Base-by-base conservation (phyloP, 2,888 invertebrate genomes). In the Onchidella celtica region DNA sequence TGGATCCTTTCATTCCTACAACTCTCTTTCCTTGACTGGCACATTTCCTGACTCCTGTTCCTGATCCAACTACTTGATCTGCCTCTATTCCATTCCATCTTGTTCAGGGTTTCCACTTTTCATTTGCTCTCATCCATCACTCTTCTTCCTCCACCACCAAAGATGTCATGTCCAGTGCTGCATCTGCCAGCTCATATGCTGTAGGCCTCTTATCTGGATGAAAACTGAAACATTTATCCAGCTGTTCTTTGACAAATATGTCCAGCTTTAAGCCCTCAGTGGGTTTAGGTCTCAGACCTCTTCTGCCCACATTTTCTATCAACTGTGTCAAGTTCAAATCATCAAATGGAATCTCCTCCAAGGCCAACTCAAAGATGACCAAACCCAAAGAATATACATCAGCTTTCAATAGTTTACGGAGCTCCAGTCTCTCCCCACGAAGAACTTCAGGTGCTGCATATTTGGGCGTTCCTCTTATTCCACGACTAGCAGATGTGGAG, bases 331-430 rank as follows among this genome's bases (percentile, higher is more conserved):
- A 27, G 6, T 29, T 47, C 9, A 70, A 40, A 27, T 70, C 70
- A 24, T 70, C 69, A 69, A 36, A 69, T 69, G 69, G 27, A n/a
- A 36, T 69, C 21, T 3, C 14, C n/a, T 69, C 69, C 36, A 69
- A 17, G 2, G n/a, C 36, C n/a, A 69, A 38, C 38, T 69, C 69
- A 21, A 34, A 36, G 9, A 70, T 70, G 11, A 70, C 24, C 21
- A 70, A 55, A 1, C 70, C 70, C 55, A 70, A 24, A 6, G 70
- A 70, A 47, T 47, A 70, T 27, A 70, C 47, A 38, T 70, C 70
- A 47, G 70, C 47, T n/a, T 40, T 70, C 24, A 36, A n/a, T 27
- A 70, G n/a, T 27, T 70, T n/a, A 21, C 47, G 24, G n/a, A 27
- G 11, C 3, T 34, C 24, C 3, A 70, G 38, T n/a, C 40, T 70